These are phyloP conservation scores for Andrena dorsata DNA, from an alignment of 2,888 invertebrate species.

Conservation along the genomic window DNA sequence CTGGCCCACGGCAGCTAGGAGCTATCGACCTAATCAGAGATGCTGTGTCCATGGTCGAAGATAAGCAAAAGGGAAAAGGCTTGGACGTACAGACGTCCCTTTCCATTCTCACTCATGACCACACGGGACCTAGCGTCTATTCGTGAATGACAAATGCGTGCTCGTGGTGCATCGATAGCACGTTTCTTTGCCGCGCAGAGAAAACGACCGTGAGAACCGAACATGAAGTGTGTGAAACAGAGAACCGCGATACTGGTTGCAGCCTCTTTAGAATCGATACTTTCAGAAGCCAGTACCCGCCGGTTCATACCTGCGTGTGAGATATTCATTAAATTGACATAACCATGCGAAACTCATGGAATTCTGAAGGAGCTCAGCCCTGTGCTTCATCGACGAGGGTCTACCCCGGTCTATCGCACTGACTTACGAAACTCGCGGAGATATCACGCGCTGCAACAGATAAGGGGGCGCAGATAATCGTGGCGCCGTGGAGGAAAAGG, in stretches of 20 bases:
- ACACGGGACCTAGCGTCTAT: constrained; percentile 78
- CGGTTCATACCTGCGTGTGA: neutral
- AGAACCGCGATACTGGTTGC: neutral
- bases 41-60: constrained; percentile 80
- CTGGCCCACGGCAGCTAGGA: constrained; percentile 50
- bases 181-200: constrained; percentile 57
- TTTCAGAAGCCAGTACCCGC: neutral
- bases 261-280: neutral
- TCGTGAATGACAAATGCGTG: constrained; percentile 82
- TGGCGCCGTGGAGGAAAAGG: constrained; percentile 7
- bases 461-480: constrained; percentile 36
- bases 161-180: constrained; percentile 58
- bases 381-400: constrained; percentile 3
- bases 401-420: constrained; percentile 44
- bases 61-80: constrained; percentile 77
- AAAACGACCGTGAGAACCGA: constrained; percentile 32
- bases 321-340: neutral
- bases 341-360: neutral
- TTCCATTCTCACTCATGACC: constrained; percentile 71
- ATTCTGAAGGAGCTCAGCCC: neutral
- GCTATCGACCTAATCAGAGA: constrained; percentile 74
- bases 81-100: constrained; percentile 68
- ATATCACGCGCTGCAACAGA: constrained; percentile 39
- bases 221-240: neutral
- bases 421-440: constrained; percentile 55